Base-by-base conservation (phyloP, 2,113 vertebrate species). In the Aix galericulata region DNA sequence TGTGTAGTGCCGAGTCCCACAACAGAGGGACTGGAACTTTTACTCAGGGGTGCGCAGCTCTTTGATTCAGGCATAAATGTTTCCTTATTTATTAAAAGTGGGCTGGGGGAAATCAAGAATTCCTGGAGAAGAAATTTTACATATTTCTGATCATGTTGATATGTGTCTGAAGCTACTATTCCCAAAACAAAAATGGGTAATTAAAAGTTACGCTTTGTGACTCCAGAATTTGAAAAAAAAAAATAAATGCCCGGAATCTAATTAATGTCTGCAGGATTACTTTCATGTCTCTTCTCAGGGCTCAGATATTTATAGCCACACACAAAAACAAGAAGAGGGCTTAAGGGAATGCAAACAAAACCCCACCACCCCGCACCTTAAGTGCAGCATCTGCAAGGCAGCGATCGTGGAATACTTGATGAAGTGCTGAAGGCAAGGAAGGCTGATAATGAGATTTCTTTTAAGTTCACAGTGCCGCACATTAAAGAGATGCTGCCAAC, bases 391-490 rank as follows among this genome's bases (percentile, higher is more conserved):
- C 95, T 97, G 91, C 88, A 95, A 95, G 76, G 66, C 58, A 89
- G 79, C 67, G 52, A 40, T 83, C 46, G 14, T 38, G 74, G 86
- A 97, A 96, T 94, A 88, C 78, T 95, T 95, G 80, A 95, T 94
- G 81, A 93, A 84, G 53, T 78, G 86, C 91, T 94, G 93, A 88
- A 44, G 91, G 94, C 86, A 87, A 94, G 84, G 74, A 96, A 93
- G 90, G 93, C 80, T 95, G 92, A 95, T 94, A 96, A 97, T 93
- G 91, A 95, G 86, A 79, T 90, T 89, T 89, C 91, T 94, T 95
- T 96, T 79, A 95, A 94, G 92, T 96, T 94, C 78, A 63, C 38
- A 69, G 86, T 9, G 63, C 86, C 85, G 62, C 87, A 95, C 86
- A 81, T 93, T 95, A 96, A 96, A 97, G 94, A 96, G 48, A 73